A percentile compares a stretch with the other conserved stretches of the same genome.
These are phyloP conservation scores for Heliconius sara DNA, from an alignment of 2,888 invertebrate species.

Conservation along the genomic window DNA sequence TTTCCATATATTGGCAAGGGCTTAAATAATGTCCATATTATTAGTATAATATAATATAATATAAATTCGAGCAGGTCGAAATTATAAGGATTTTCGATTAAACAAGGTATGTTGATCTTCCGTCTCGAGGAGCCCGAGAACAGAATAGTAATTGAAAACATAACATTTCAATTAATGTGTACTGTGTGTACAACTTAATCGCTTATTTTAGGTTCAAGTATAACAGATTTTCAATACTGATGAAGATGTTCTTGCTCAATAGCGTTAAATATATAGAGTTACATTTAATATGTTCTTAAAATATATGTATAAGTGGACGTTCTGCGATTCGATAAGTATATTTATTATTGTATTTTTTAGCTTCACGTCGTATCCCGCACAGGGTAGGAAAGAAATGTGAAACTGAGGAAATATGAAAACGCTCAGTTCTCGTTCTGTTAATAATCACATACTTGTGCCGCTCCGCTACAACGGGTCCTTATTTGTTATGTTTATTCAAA, in stretches of 20 bases:
- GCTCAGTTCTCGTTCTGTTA: no score
- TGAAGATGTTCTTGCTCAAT: not conserved
- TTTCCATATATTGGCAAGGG: not conserved
- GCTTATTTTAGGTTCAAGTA: not conserved
- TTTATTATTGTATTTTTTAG: no score
- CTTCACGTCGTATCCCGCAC: no score
- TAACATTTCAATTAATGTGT: constrained; percentile 24
- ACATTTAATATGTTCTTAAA: not conserved
- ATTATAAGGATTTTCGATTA: constrained; percentile 6
- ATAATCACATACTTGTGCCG: no score
- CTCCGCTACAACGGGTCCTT: no score
- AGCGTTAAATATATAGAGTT: not conserved
- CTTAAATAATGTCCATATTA: not conserved
- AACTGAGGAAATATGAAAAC: no score
- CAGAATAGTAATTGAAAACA: constrained; percentile 16
- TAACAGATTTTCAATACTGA: not conserved
- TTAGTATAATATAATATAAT: not conserved
- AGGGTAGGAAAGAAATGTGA: no score
- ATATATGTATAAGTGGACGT: not conserved
- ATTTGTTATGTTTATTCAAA: no score
- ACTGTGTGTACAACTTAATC: constrained; percentile 8
- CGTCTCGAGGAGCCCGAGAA: not conserved
- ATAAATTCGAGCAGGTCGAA: not conserved
- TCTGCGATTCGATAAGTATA: no score
- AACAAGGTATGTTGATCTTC: not conserved